A percentile compares a stretch with the other conserved stretches of the same genome.
These are phyloP conservation scores for Pseudomyrmex gracilis DNA, from an alignment of 1,140 invertebrate species.

Conservation along the genomic window DNA sequence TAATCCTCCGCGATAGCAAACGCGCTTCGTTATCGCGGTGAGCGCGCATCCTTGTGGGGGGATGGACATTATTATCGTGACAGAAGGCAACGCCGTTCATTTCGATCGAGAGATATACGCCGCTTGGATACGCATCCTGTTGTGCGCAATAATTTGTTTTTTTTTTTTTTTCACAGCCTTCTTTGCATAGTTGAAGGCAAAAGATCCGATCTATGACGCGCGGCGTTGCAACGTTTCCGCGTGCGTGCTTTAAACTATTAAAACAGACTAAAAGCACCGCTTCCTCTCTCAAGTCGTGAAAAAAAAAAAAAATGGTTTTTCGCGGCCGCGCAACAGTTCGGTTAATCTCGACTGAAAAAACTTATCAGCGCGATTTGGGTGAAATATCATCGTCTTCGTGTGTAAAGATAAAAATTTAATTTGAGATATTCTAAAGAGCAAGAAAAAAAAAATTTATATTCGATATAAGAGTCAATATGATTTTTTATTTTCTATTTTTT, in stretches of 20 bases:
- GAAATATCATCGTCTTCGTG: background rate
- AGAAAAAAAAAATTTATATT: too few species aligned
- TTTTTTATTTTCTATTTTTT: too few species aligned
- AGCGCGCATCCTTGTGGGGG: background rate
- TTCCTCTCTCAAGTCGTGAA: background rate
- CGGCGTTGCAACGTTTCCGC: slow-evolving; percentile 35
- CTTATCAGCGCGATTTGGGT: background rate
- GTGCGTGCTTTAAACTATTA: slow-evolving; percentile 31
- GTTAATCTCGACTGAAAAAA: background rate
- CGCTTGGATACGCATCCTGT: slow-evolving; percentile 34
- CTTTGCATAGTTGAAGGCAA: slow-evolving; percentile 21
- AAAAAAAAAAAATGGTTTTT: background rate
- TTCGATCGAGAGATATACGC: slow-evolving; percentile 35
- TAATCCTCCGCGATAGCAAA: slow-evolving; percentile 10
- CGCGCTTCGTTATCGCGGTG: slow-evolving; percentile 15
- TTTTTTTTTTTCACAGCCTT: slow-evolving; percentile 36
- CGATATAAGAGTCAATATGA: too few species aligned
- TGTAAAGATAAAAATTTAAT: too few species aligned
- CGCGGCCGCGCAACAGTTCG: background rate
- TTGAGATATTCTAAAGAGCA: too few species aligned
- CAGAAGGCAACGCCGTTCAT: background rate
- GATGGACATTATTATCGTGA: slow-evolving; percentile 35
- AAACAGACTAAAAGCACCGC: slow-evolving; percentile 9
- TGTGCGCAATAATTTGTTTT: slow-evolving; percentile 40
- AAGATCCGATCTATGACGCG: slow-evolving; percentile 34